These are phyloP conservation scores for Thumatha senex DNA, from an alignment of 2,888 invertebrate species.

Conservation along the genomic window DNA sequence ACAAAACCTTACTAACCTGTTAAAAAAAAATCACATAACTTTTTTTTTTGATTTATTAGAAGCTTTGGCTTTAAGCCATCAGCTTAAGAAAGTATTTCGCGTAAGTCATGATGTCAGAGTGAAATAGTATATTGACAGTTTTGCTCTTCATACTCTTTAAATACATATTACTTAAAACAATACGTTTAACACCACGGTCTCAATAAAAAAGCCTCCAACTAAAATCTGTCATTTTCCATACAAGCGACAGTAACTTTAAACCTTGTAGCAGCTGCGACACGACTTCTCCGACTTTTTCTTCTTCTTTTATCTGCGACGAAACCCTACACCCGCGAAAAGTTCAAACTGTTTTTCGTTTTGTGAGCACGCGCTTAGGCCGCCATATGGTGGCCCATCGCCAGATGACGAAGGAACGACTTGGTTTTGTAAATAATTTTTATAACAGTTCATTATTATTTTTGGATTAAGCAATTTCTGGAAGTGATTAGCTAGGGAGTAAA, in stretches of 20 bases:
- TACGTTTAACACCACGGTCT: background rate
- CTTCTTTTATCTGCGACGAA: slow-evolving; percentile 63
- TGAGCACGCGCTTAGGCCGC: slow-evolving; percentile 73
- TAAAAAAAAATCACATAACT: too few relatives aligned
- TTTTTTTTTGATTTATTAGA: too few relatives aligned
- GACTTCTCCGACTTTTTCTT: slow-evolving; percentile 57
- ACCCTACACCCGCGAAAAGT: slow-evolving; percentile 72
- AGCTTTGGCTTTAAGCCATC: too few relatives aligned
- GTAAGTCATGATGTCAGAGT: too few relatives aligned
- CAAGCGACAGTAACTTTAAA: slow-evolving; percentile 75
- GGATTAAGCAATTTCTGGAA: slow-evolving; percentile 9
- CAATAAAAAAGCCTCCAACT: background rate
- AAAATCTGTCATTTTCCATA: slow-evolving; percentile 11
- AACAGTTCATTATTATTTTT: slow-evolving; percentile 34
- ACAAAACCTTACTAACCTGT: too few relatives aligned
- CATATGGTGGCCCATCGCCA: slow-evolving; percentile 71
- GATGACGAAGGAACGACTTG: slow-evolving; percentile 21
- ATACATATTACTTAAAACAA: background rate
- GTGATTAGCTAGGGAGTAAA: too few relatives aligned
- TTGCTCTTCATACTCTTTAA: too few relatives aligned
- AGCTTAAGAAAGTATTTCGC: too few relatives aligned
- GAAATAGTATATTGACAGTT: too few relatives aligned
- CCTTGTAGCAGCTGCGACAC: slow-evolving; percentile 65
- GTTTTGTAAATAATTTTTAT: slow-evolving; percentile 30
- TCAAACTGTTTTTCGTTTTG: slow-evolving; percentile 45